Percentiles rank a stretch among this genome's conserved stretches.
Conservation (phyloP, 2,888 invertebrate genomes). For the Agriopis aurantiaria region DNA sequence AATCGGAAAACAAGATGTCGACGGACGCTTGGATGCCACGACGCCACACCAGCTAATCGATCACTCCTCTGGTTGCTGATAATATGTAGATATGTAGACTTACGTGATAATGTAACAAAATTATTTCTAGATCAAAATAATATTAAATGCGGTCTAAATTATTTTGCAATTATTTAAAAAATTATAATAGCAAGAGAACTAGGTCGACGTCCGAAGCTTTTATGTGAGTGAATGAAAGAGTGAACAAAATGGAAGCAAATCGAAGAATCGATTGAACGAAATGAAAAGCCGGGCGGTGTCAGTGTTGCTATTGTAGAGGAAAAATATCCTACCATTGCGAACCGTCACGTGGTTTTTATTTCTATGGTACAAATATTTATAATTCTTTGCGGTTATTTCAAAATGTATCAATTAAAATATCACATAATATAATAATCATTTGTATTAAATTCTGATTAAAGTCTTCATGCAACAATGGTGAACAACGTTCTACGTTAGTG, state of each 20-base stretch:
- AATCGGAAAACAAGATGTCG: constrained; percentile 83
- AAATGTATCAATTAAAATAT: neutral
- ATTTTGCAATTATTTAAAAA: constrained; percentile 57
- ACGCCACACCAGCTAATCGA: constrained; percentile 60
- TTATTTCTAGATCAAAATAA: constrained; percentile 63
- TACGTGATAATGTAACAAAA: constrained; percentile 67
- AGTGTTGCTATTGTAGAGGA: constrained; percentile 13
- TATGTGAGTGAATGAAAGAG: constrained; percentile 43
- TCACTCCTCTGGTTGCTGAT: constrained; percentile 31
- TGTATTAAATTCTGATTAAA: neutral
- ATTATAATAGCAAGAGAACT: constrained; percentile 45
- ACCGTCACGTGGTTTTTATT: neutral
- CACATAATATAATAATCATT: neutral
- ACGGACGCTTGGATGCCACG: constrained; percentile 77
- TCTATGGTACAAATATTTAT: neutral
- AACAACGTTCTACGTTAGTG: neutral
- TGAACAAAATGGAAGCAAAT: constrained; percentile 28
- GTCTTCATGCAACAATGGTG: neutral
- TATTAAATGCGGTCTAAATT: constrained; percentile 63
- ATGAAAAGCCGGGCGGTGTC: constrained; percentile 16
- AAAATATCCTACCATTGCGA: constrained; percentile 5
- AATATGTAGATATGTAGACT: constrained; percentile 52
- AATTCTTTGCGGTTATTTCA: neutral
- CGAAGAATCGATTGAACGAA: constrained; percentile 27
- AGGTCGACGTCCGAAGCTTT: constrained; percentile 43